These are phyloP conservation scores for Lingula anatina DNA, from an alignment of 2,888 invertebrate genomes.

Conservation along the genomic window DNA sequence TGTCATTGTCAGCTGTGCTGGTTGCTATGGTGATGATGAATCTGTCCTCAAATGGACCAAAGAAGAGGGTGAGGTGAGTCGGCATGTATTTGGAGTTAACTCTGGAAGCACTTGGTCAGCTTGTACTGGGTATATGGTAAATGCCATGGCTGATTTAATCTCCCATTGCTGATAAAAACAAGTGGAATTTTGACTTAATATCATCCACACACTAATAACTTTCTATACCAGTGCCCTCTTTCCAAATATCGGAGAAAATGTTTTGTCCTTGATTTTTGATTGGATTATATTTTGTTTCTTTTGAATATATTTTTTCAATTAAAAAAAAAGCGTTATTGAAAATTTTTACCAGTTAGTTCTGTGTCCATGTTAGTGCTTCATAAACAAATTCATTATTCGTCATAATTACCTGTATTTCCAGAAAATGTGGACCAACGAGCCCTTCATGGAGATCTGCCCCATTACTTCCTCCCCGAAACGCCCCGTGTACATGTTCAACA, in stretches of 20 bases:
- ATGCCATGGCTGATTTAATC: background rate
- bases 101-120: no score
- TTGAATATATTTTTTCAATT: background rate
- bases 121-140: background rate
- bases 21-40: constrained; percentile 55
- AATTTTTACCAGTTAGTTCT: no score
- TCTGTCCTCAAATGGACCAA: constrained; percentile 55
- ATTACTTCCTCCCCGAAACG: constrained; percentile 41
- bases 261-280: no score
- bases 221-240: background rate
- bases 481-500: constrained; percentile 43
- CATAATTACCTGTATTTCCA: constrained; percentile 17
- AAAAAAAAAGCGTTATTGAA: no score
- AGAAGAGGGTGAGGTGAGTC: constrained; percentile 47
- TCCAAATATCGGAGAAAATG: background rate
- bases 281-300: no score
- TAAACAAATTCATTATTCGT: no score
- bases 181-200: background rate
- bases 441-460: constrained; percentile 47
- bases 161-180: no score
- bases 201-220: background rate
- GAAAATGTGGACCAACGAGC: constrained; percentile 52
- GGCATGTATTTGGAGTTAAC: no score
- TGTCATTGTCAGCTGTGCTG: constrained; percentile 54
- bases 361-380: no score